Evolutionary conservation across 2,888 invertebrate species (phyloP).

Genomic region (Amaurobius ferox): DNA sequence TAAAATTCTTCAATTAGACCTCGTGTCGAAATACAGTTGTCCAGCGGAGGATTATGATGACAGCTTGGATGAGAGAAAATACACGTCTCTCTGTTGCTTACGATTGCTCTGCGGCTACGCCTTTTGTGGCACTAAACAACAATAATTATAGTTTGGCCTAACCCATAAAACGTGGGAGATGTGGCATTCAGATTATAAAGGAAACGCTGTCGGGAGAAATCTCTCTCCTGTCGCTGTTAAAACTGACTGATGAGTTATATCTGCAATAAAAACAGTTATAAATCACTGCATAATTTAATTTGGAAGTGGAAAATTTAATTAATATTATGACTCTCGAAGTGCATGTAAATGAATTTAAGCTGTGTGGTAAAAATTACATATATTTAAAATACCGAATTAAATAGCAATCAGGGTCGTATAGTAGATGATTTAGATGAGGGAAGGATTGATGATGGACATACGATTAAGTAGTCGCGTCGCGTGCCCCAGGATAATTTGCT

Average conservation of each 20-base stretch:
- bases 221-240: not conserved
- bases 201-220: not conserved
- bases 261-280: not conserved
- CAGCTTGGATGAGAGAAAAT: not conserved
- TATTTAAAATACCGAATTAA: too few relatives aligned
- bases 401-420: too few relatives aligned
- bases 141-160: not conserved
- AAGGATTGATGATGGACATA: too few relatives aligned
- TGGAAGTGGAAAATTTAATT: too few relatives aligned
- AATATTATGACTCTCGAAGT: too few relatives aligned
- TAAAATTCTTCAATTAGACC: constrained; percentile 5
- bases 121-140: not conserved
- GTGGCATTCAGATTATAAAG: not conserved
- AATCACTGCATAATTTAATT: too few relatives aligned
- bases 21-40: constrained; percentile 14
- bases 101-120: not conserved
- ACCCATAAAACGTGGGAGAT: constrained; percentile 4
- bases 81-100: not conserved
- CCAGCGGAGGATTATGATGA: constrained; percentile 1
- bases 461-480: too few relatives aligned
- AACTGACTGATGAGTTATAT: not conserved
- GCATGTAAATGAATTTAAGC: too few relatives aligned
- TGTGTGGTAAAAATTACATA: too few relatives aligned
- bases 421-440: too few relatives aligned
- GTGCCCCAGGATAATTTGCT: too few relatives aligned